Conservation (phyloP, 53 echinoderm and acorn worm species). For the Luidia sarsii region DNA sequence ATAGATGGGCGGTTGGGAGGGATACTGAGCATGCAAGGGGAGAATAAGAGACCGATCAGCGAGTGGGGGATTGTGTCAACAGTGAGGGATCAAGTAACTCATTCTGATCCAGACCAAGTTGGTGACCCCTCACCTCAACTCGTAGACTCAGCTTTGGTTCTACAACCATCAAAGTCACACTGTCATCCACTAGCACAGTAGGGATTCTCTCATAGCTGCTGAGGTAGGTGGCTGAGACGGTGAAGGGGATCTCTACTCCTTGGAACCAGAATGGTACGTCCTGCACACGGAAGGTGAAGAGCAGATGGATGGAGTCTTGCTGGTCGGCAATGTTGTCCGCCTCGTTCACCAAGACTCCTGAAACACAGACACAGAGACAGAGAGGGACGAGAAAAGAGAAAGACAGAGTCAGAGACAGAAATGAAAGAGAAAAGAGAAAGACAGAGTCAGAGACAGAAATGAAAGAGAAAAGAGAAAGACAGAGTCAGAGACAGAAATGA, state of each 20-base stretch:
- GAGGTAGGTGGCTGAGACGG: slow-evolving; percentile 57
- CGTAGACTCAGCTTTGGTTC: slow-evolving; percentile 71
- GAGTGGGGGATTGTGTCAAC: too few species aligned
- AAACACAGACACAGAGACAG: not conserved
- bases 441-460: too few species aligned
- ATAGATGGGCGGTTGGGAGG: too few species aligned
- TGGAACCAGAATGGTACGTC: slow-evolving; percentile 67
- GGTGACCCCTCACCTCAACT: slow-evolving; percentile 64
- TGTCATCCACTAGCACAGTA: slow-evolving; percentile 46
- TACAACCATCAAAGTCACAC: slow-evolving; percentile 56
- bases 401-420: too few species aligned
- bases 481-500: too few species aligned
- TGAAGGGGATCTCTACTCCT: slow-evolving; percentile 55
- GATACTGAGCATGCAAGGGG: too few species aligned
- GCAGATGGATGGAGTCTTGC: slow-evolving; percentile 52
- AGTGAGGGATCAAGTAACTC: too few species aligned
- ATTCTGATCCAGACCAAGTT: too few species aligned
- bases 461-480: too few species aligned
- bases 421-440: too few species aligned
- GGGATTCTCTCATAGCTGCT: slow-evolving; percentile 61
- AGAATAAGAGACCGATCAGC: too few species aligned
- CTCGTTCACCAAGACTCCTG: slow-evolving; percentile 75
- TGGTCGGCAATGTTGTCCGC: slow-evolving; percentile 66
- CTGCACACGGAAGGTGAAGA: slow-evolving; percentile 59
- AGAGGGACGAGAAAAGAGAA: too few species aligned